These are phyloP conservation scores for Trilocha varians DNA, from an alignment of 2,888 invertebrate genomes.

Conservation along the genomic window DNA sequence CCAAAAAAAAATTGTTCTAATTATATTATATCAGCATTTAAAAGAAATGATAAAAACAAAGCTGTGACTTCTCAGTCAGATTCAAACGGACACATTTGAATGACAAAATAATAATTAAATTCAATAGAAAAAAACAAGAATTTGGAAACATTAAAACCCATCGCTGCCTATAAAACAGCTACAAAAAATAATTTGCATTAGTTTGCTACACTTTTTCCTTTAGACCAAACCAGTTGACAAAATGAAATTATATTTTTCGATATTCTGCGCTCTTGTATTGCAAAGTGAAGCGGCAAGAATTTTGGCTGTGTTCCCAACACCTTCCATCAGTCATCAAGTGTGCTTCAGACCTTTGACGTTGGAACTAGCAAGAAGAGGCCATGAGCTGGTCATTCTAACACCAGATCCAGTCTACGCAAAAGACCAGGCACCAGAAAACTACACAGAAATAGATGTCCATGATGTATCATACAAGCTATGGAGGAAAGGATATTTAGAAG, in stretches of 20 bases:
- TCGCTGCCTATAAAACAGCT: too few relatives aligned
- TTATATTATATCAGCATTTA: too few relatives aligned
- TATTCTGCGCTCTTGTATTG: neutral
- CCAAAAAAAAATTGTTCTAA: too few relatives aligned
- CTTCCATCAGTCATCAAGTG: conserved; percentile 53
- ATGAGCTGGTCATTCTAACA: conserved; percentile 45
- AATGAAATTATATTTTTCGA: neutral
- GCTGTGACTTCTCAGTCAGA: too few relatives aligned
- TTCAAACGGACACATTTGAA: too few relatives aligned
- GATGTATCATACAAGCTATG: conserved; percentile 25
- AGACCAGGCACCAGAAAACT: conserved; percentile 25
- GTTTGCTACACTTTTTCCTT: too few relatives aligned
- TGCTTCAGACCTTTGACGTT: conserved; percentile 37
- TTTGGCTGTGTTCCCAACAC: conserved; percentile 34
- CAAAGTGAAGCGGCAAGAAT: conserved; percentile 30
- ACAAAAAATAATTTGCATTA: too few relatives aligned
- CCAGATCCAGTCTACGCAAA: conserved; percentile 34
- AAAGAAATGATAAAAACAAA: too few relatives aligned
- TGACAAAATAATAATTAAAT: too few relatives aligned
- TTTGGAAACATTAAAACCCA: too few relatives aligned
- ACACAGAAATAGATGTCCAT: conserved; percentile 44
- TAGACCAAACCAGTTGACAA: too few relatives aligned
- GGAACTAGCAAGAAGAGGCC: conserved; percentile 44
- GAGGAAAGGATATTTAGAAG: conserved; percentile 13
- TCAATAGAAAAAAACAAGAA: too few relatives aligned